Evolutionary conservation across 2,888 invertebrate species (phyloP), one percentile per base, ranked within the genome.

Genomic region (Corbicula japonica): DNA sequence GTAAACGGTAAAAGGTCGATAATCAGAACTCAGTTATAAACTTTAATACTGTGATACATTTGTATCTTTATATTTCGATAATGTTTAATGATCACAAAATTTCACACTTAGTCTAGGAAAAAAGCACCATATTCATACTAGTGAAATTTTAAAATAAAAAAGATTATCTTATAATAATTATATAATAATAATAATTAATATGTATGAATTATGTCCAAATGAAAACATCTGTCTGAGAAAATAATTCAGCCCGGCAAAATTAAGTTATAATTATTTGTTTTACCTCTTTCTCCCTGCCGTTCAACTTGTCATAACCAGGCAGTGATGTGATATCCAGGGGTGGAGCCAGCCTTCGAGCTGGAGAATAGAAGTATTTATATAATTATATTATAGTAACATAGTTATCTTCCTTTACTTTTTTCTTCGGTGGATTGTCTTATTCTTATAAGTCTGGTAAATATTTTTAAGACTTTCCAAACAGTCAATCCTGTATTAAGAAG

Each of bases 291-390:
- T 98, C 98, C 38, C 95, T 94, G 15, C 95, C 94, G 41, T 95
- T 94, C n/a, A 98, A 94, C 80, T 95, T 95, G 38, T 96, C 96
- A 91, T 96, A 97, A 0, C 96, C 96, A 0, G 97, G 97, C 80
- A 97, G 93, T 84, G 97, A 97, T 65, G 95, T 88, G 77, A 97
- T 95, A 68, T 96, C 95, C 30, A 96, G 91, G 0, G 96, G 96
- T 1, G 94, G 94, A 6, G 95, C 92, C 48, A 87, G 61, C 78
- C 89, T 87, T 18, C 93, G 84, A 44, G 90, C 92, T 92, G 76
- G 60, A 86, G 83, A 32, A 58, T 2, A 61, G 4, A 34, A 26
- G 26, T 30, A 60, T n/a, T 32, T 15, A 5, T 23, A 21, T 0
- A 54, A 12, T 38, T 61, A 0, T 23, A 26, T 15, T 41, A 41